Conservation (phyloP, 2,888 invertebrate species). For the Apantesis nais region DNA sequence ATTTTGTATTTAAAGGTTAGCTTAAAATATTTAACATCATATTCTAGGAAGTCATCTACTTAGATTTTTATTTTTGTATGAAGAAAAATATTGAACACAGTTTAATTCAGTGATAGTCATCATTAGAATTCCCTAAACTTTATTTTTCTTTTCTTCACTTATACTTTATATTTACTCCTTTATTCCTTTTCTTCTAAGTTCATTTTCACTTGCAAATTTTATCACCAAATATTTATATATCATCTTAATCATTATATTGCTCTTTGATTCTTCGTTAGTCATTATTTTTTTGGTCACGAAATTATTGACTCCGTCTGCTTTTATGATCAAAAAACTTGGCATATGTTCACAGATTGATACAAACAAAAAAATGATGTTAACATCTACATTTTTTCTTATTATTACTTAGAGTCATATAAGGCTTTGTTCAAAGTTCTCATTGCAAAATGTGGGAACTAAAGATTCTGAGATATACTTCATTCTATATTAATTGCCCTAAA, state of each 20-base stretch:
- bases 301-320: not conserved
- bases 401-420: conserved; percentile 29
- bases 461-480: conserved; percentile 38
- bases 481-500: conserved; percentile 42
- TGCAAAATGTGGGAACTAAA: conserved; percentile 47
- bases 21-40: not conserved
- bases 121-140: not conserved
- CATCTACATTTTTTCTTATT: conserved; percentile 31
- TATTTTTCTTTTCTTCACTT: not conserved
- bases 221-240: not conserved
- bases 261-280: not conserved
- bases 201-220: too few relatives aligned
- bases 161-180: not conserved
- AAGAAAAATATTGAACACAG: too few relatives aligned
- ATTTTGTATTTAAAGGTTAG: not conserved
- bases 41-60: not conserved
- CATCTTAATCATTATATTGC: not conserved
- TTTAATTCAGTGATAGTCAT: too few relatives aligned
- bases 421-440: conserved; percentile 46
- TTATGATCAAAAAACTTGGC: not conserved
- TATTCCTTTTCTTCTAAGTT: not conserved
- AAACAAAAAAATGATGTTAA: conserved; percentile 32
- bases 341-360: conserved; percentile 28
- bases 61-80: not conserved
- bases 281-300: not conserved